These are phyloP conservation scores for Aplidium turbinatum DNA, from an alignment of 23 tunicate genomes.

Conservation along the genomic window DNA sequence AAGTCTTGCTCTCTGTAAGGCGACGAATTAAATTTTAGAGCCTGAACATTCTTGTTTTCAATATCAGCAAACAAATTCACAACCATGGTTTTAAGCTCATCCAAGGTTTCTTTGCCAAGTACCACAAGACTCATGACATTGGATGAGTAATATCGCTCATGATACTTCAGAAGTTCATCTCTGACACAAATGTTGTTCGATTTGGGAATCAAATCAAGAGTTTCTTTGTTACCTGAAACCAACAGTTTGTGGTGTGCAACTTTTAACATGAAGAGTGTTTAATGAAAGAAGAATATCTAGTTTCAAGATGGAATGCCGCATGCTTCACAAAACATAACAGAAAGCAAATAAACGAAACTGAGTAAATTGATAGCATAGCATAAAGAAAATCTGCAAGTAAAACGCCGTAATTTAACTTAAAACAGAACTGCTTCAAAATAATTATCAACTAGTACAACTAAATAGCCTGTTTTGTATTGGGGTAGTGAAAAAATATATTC, in stretches of 20 bases:
- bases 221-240: constrained; percentile 53
- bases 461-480: too few relatives aligned
- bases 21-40: constrained; percentile 18
- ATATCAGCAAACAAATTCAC: constrained; percentile 43
- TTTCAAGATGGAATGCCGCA: too few relatives aligned
- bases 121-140: constrained; percentile 73
- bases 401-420: too few relatives aligned
- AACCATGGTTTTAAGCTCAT: constrained; percentile 59
- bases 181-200: constrained; percentile 41
- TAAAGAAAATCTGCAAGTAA: too few relatives aligned
- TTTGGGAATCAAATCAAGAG: constrained; percentile 51
- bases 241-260: background rate
- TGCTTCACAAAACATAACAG: too few relatives aligned
- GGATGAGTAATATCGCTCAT: constrained; percentile 50
- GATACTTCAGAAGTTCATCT: constrained; percentile 73
- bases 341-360: too few relatives aligned
- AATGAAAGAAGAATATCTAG: too few relatives aligned
- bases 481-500: too few relatives aligned
- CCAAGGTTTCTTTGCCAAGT: constrained; percentile 62
- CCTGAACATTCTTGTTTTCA: constrained; percentile 51
- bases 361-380: too few relatives aligned
- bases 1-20: constrained; percentile 64
- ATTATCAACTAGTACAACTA: too few relatives aligned
- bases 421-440: too few relatives aligned
- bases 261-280: too few relatives aligned